Evolutionary conservation across 2,113 vertebrate genomes (phyloP), one percentile per base, ranked within the genome.

Genomic region (Bufo gargarizans): DNA sequence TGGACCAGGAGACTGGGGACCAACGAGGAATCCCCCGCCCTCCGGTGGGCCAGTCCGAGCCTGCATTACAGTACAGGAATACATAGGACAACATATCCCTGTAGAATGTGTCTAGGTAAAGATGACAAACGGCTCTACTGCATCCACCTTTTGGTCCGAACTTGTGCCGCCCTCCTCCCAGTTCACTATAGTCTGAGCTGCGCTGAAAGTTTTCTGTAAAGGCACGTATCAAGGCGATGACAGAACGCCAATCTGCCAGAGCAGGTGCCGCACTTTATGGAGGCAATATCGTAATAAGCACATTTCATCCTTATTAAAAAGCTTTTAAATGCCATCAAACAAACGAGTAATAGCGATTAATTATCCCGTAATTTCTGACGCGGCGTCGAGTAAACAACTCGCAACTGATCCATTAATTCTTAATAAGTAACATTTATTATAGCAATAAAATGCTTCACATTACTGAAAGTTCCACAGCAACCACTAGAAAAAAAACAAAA

Each of bases 281-380:
- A 0, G 3, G 43, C 69, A 43, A 49, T 61, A 77, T 65, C 78
- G 77, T 53, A 63, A 63, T 63, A 63, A 63, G 20, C 7, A 22
- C 59, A 72, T 61, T 88, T 74, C 82, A 22, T 74, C 10, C 17
- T 56, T 88, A 82, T 87, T 88, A 88, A 82, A 74, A 74, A 61
- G 67, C 78, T 72, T 81, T 82, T 74, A 88, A 82, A 49, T 49
- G 59, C 7, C 55, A 74, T 82, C 43, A 82, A 82, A 88, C 49
- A 56, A 33, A 80, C 17, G 45, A 78, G 49, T 81, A 58, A 82
- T 74, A 61, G 33, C 78, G 56, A 72, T 87, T 71, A 87, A 87
- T 87, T 87, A 81, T 22, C 53, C 17, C 50, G 63, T 79, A 74
- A 72, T 55, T 17, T 87, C 33, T 87, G 78, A 79, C 50, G 63